Conservation (phyloP, 2,888 invertebrate species). For the Drosophila cognata region DNA sequence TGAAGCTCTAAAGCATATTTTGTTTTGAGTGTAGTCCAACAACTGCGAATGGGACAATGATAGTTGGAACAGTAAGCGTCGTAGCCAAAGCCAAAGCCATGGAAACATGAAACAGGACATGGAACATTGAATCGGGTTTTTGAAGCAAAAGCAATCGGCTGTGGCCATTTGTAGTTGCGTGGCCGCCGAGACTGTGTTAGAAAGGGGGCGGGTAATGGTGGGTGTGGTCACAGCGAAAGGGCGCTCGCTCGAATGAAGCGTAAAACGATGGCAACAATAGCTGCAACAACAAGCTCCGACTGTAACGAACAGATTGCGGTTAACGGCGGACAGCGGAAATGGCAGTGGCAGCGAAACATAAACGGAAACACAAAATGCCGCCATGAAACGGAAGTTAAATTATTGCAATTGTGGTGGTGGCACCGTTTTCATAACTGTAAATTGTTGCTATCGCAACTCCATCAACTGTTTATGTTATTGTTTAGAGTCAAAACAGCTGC, state of each 20-base stretch:
- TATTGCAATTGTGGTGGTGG: constrained; percentile 75
- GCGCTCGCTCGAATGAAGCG: constrained; percentile 33
- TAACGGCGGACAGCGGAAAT: constrained; percentile 61
- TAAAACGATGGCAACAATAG: constrained; percentile 23
- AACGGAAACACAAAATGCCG: constrained; percentile 77
- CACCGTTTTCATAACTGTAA: constrained; percentile 72
- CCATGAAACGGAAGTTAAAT: constrained; percentile 77
- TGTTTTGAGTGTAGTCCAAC: constrained; percentile 15
- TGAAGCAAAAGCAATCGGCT: constrained; percentile 44
- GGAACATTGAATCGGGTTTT: constrained; percentile 68
- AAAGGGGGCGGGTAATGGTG: not conserved
- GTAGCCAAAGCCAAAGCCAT: constrained; percentile 28
- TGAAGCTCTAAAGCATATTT: not conserved
- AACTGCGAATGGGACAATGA: constrained; percentile 39
- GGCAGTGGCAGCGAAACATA: constrained; percentile 59
- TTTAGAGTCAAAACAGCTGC: constrained; percentile 25
- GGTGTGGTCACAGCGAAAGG: constrained; percentile 24
- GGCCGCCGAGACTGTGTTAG: constrained; percentile 18
- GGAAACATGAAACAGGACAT: constrained; percentile 57
- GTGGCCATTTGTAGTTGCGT: constrained; percentile 39
- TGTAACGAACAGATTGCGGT: constrained; percentile 65
- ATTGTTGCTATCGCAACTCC: constrained; percentile 34
- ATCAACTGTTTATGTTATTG: constrained; percentile 27
- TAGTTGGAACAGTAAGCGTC: constrained; percentile 26
- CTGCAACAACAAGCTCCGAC: constrained; percentile 22